phyloP scores from a whole-genome alignment of 2,888 invertebrate species.

The Tetramorium bicarinatum region DNA sequence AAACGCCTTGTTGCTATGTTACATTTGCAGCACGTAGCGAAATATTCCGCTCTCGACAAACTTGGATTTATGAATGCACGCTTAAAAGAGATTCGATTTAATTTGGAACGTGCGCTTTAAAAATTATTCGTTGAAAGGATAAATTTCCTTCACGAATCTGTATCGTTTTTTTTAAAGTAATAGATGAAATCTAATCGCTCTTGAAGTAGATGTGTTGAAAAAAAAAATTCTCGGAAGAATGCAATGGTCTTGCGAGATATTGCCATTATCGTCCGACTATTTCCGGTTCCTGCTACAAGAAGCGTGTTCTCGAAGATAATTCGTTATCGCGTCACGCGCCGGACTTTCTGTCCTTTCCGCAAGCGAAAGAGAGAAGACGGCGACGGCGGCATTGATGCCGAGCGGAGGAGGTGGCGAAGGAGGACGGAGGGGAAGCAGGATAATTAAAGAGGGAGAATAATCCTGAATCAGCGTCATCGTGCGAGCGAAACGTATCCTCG shows the following conservation, averaged over 20 bases:
- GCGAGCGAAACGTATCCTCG: conserved; percentile 71
- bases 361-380: conserved; percentile 74
- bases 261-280: conserved; percentile 78
- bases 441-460: conserved; percentile 76
- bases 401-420: conserved; percentile 41
- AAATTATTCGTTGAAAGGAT: not conserved
- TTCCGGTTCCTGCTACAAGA: conserved; percentile 85
- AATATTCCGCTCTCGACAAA: not conserved
- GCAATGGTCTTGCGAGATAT: conserved; percentile 79
- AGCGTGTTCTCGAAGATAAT: conserved; percentile 83
- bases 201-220: conserved; percentile 54
- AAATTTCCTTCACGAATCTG: no score
- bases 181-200: not conserved
- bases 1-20: conserved; percentile 30
- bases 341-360: conserved; percentile 70
- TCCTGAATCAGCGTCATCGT: conserved; percentile 77
- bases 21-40: not conserved
- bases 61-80: not conserved
- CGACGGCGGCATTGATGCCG: conserved; percentile 59
- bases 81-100: conserved; percentile 8
- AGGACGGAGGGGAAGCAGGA: conserved; percentile 64
- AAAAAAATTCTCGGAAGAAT: conserved; percentile 49
- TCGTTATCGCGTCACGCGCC: conserved; percentile 77
- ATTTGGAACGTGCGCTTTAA: not conserved
- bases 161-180: not conserved